phyloP scores from a whole-genome alignment of 2,797 vertebrate species.

The Microctenopoma steveboyesi region DNA sequence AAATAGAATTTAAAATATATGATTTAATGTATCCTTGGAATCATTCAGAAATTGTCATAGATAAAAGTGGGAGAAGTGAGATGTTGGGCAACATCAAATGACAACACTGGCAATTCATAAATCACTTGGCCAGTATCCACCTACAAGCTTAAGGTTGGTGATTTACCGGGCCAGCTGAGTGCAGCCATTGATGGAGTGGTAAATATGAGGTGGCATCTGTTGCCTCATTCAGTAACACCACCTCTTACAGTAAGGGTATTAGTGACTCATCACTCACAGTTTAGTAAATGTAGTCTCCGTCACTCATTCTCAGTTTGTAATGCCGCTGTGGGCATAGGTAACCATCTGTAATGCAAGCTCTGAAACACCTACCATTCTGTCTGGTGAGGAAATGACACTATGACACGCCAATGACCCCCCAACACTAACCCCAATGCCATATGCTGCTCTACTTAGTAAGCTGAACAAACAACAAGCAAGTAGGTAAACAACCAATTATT shows the following conservation, averaged over 20 bases:
- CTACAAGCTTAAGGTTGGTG: constrained; percentile 42
- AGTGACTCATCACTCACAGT: constrained; percentile 50
- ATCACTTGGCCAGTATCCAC: constrained; percentile 51
- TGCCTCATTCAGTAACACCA: constrained; percentile 52
- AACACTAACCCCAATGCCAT: neutral
- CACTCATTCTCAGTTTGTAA: constrained; percentile 16
- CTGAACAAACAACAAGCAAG: constrained; percentile 27
- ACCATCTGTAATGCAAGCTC: constrained; percentile 14
- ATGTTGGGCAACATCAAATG: constrained; percentile 60
- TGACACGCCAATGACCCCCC: no score
- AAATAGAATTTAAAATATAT: constrained; percentile 34
- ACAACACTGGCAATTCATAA: constrained; percentile 43
- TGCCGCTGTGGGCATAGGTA: constrained; percentile 42
- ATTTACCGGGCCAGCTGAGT: constrained; percentile 46
- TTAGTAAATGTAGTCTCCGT: constrained; percentile 46
- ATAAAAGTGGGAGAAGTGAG: constrained; percentile 40
- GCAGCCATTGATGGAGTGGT: constrained; percentile 26
- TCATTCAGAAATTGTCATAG: constrained; percentile 24
- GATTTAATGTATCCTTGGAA: constrained; percentile 24
- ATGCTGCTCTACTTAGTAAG: constrained; percentile 14
- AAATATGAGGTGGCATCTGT: constrained; percentile 57
- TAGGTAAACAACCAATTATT: constrained; percentile 24
- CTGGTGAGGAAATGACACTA: constrained; percentile 35
- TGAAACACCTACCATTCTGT: constrained; percentile 29
- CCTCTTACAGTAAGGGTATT: constrained; percentile 41